phyloP scores from a whole-genome alignment of 2,113 vertebrate genomes.

The Pitta sordida region DNA sequence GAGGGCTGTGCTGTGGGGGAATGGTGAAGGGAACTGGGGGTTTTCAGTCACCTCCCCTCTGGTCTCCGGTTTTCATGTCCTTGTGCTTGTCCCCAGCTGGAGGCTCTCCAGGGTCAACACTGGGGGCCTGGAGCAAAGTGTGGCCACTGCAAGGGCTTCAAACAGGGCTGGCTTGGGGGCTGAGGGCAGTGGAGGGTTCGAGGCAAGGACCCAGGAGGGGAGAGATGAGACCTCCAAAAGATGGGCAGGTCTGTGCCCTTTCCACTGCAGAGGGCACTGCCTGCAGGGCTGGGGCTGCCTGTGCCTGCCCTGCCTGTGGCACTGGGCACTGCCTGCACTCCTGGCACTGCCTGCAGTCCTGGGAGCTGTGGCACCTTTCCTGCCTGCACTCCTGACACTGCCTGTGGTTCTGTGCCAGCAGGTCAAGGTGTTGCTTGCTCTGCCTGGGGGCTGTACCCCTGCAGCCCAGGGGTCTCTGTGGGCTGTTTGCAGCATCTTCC shows the following conservation, averaged over 20 bases:
- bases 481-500: neutral
- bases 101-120: fast-evolving
- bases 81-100: no score
- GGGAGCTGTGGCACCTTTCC: neutral
- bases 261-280: neutral
- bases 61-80: no score
- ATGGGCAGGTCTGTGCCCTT: neutral
- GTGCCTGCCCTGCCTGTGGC: neutral
- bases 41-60: fast-evolving
- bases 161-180: neutral
- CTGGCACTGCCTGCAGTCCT: neutral
- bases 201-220: neutral
- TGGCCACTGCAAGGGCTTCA: fast-evolving
- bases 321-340: neutral
- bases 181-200: neutral
- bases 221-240: neutral
- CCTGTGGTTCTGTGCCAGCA: neutral
- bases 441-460: no score
- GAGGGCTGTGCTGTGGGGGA: neutral
- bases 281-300: neutral
- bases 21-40: fast-evolving
- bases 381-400: neutral
- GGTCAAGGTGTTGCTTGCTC: neutral
- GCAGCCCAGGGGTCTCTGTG: neutral
- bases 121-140: no score